Evolutionary conservation across 92 coral and sea anemone genomes (phyloP).

Genomic region (Pocillopora meandrina): DNA sequence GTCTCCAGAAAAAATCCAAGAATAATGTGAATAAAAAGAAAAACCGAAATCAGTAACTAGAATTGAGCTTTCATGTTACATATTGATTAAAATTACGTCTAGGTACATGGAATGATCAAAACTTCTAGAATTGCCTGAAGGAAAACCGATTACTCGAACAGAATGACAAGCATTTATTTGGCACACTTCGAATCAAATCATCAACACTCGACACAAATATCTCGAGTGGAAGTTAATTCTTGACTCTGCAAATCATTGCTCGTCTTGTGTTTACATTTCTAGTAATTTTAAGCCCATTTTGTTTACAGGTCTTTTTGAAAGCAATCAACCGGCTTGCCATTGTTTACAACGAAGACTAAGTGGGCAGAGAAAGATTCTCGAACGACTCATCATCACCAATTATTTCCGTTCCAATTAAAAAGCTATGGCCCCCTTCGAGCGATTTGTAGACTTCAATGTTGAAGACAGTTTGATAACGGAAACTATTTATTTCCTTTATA

Average conservation of each 20-base stretch:
- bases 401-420: conserved; percentile 14
- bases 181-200: not conserved
- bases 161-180: not conserved
- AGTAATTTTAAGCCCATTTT: conserved; percentile 5
- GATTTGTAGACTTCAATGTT: not conserved
- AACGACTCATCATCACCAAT: not conserved
- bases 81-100: not conserved
- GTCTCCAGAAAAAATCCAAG: not conserved
- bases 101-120: not conserved
- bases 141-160: not conserved
- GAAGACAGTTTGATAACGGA: not conserved
- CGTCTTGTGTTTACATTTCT: not conserved
- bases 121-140: not conserved
- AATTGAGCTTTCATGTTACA: too few species aligned
- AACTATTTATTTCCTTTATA: not conserved
- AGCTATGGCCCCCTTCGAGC: not conserved
- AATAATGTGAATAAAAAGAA: not conserved
- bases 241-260: not conserved
- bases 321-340: not conserved
- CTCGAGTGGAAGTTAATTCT: not conserved
- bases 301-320: conserved; percentile 13
- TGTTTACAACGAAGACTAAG: conserved; percentile 27
- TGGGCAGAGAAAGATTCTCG: conserved; percentile 16
- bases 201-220: conserved; percentile 5
- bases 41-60: not conserved